phyloP scores from a whole-genome alignment of 2,888 invertebrate species.

The Papilio elwesi region DNA sequence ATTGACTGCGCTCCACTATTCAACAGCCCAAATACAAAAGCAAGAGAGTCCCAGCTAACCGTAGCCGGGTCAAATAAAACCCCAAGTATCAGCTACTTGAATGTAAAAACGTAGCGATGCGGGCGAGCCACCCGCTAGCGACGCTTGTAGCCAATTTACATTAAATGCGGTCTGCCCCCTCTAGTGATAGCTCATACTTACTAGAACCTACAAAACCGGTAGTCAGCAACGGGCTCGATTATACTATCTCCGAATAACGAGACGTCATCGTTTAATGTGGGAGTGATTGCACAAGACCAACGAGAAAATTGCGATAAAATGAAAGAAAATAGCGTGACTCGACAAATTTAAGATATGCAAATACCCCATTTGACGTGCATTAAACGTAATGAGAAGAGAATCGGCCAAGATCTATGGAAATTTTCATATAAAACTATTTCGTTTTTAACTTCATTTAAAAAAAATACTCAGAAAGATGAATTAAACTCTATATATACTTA shows the following conservation, averaged over 20 bases:
- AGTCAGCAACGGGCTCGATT: conserved; percentile 45
- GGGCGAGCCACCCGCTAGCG: conserved; percentile 50
- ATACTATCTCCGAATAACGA: conserved; percentile 52
- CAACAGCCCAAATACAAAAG: conserved; percentile 70
- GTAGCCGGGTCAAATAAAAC: conserved; percentile 70
- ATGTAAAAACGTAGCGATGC: conserved; percentile 76
- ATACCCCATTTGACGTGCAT: conserved; percentile 36
- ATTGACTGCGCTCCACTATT: conserved; percentile 69
- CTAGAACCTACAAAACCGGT: conserved; percentile 52
- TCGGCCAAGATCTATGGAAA: conserved; percentile 23
- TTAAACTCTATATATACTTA: neutral
- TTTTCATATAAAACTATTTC: conserved; percentile 13
- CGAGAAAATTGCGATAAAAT: conserved; percentile 41
- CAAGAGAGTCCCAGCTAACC: conserved; percentile 69
- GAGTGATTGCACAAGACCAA: conserved; percentile 35
- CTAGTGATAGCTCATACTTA: conserved; percentile 74
- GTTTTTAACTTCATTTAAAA: neutral
- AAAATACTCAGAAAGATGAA: neutral
- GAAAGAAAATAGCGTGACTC: conserved; percentile 40
- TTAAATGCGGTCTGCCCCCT: conserved; percentile 76
- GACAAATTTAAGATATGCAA: conserved; percentile 40
- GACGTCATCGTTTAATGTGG: conserved; percentile 41
- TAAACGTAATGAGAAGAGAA: conserved; percentile 32
- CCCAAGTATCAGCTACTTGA: conserved; percentile 77
- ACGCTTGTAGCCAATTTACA: conserved; percentile 76